Base-by-base conservation (phyloP, 2,888 invertebrate genomes). In the Andrena fulva region DNA sequence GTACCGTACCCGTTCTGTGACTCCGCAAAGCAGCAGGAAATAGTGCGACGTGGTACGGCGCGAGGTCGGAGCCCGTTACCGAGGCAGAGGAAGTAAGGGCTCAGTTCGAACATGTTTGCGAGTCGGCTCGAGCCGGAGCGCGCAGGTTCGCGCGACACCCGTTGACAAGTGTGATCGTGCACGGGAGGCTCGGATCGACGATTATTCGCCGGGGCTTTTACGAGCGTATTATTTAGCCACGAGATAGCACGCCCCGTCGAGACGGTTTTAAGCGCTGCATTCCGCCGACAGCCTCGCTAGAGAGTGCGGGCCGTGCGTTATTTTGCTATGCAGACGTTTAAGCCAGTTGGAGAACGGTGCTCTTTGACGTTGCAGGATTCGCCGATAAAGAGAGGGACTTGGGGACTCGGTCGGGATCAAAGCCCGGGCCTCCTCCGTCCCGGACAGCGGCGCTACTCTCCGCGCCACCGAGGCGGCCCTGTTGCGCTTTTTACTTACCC, bases 311-410 rank as follows among this genome's bases (percentile, higher is more conserved):
- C 42, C 54, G 52, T 71, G 10, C 52, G 33, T 20, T 52, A 42
- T 68, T 56, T 76, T 84, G 62, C 67, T 84, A 84, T 84, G 84
- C 80, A 27, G 64, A 50, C 63, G 59, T 74, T 75, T 59, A 54
- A 59, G 29, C 68, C 56, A 82, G 33, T 62, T 50, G 33, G 62
- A 67, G 68, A 74, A 77, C 77, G 29, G 63, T 79, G 68, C 48
- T 77, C 48, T 77, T 77, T 79, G 48, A 70, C 56, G 69, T 79
- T 77, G 12, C 77, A 79, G 79, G 79, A 77, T 70, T 69, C 48
- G 10, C 20, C 35, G 56, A 31, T 48, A 69, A 64, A 54, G 50
- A 63, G 52, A 60, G 62, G 42, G 50, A 69, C 52, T 20, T 54
- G 62, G 76, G 60, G 42, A 76, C 48, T 76, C 31, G 73, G 67